Percentiles rank a stretch among this genome's conserved stretches.
Conservation (phyloP, 2,888 invertebrate genomes). For the Lasioglossum pauxillum region DNA sequence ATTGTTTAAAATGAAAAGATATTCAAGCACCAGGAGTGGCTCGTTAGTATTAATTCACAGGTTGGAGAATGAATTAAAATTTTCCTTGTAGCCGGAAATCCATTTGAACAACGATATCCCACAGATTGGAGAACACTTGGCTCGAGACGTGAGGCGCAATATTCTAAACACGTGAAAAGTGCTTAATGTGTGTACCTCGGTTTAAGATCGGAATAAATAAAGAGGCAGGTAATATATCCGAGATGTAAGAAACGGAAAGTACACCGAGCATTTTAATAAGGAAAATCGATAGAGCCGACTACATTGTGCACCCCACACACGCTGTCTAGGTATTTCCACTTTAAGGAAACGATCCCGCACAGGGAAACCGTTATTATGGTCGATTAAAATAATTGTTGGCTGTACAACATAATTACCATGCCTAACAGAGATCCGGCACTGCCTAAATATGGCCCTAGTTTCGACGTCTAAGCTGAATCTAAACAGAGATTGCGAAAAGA, state of each 20-base stretch:
- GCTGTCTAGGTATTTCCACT: background rate
- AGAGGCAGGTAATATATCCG: background rate
- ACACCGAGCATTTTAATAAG: background rate
- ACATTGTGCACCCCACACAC: background rate
- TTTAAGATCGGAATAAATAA: conserved; percentile 9
- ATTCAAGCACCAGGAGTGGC: background rate
- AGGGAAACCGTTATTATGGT: background rate
- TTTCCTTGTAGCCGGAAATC: background rate
- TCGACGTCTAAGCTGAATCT: background rate
- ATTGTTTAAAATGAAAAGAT: background rate
- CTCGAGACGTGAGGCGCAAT: background rate
- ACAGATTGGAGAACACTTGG: background rate
- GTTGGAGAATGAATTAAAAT: background rate
- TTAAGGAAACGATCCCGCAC: background rate
- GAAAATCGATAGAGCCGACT: background rate
- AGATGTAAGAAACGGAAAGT: conserved; percentile 7
- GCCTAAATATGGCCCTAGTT: background rate
- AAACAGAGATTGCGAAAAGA: background rate
- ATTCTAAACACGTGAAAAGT: background rate
- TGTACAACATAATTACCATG: background rate
- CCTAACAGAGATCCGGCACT: background rate
- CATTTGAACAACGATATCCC: background rate
- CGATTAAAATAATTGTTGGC: background rate
- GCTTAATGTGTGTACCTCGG: background rate
- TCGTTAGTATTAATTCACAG: background rate